Evolutionary conservation across 2,797 vertebrate species (phyloP).

Genomic region (Crenuchus spilurus): DNA sequence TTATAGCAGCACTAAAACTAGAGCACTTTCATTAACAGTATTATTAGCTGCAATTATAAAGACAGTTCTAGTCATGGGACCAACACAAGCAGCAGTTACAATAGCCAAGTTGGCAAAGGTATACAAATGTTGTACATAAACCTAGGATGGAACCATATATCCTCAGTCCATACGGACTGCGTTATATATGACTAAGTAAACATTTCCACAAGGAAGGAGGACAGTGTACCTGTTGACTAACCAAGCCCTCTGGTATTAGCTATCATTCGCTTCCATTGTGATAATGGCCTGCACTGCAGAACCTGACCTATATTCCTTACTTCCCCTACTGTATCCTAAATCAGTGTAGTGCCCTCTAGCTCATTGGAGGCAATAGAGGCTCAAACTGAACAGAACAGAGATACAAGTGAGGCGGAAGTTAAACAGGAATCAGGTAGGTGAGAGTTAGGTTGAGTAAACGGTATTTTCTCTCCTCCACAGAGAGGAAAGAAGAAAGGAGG

Average conservation of each 20-base stretch:
- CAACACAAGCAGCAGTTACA: constrained; percentile 53
- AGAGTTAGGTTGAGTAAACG: constrained; percentile 46
- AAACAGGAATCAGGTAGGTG: constrained; percentile 55
- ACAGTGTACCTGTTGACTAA: constrained; percentile 51
- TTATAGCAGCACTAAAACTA: constrained; percentile 69
- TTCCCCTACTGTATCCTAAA: constrained; percentile 57
- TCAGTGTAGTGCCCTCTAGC: constrained; percentile 60
- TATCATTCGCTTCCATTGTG: constrained; percentile 51
- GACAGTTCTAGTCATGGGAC: constrained; percentile 52
- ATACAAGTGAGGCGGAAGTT: constrained; percentile 58
- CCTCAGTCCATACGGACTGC: constrained; percentile 57
- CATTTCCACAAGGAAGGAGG: constrained; percentile 52
- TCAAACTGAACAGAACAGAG: constrained; percentile 63
- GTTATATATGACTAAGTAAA: constrained; percentile 50
- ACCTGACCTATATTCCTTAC: constrained; percentile 49
- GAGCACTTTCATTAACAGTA: constrained; percentile 48
- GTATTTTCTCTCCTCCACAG: constrained; percentile 72
- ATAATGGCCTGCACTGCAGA: constrained; percentile 50
- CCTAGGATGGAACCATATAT: constrained; percentile 52
- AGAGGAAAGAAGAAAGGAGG: constrained; percentile 63
- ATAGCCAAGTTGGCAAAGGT: constrained; percentile 55
- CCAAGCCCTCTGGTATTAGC: constrained; percentile 48
- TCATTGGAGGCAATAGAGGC: constrained; percentile 51
- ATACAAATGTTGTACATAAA: constrained; percentile 63
- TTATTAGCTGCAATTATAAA: constrained; percentile 59